These are phyloP conservation scores for Chondrilla cf. caribensis DNA, from an alignment of 37 sponge, comb jelly and placozoan genomes.

Conservation along the genomic window DNA sequence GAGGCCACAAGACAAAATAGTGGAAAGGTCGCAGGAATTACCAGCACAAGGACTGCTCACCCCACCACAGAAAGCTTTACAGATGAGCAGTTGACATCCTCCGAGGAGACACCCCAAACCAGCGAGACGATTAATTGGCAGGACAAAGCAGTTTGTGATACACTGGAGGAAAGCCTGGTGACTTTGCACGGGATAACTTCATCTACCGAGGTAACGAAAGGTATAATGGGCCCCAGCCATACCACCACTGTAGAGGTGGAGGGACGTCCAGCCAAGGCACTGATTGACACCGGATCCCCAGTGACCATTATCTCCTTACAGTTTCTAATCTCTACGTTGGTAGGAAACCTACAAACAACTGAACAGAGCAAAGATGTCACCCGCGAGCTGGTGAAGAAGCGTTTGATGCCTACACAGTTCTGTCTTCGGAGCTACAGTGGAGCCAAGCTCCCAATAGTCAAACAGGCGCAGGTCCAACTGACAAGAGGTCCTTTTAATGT, in stretches of 20 bases:
- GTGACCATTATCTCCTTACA: conserved; percentile 30
- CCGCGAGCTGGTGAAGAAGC: background rate
- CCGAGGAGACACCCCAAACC: background rate
- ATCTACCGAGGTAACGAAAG: background rate
- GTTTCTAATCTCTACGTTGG: conserved; percentile 1
- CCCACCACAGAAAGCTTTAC: no score
- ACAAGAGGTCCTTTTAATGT: background rate
- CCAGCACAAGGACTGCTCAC: no score
- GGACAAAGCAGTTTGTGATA: no score
- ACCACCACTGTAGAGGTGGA: conserved; percentile 1
- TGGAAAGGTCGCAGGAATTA: background rate
- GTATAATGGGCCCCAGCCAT: background rate
- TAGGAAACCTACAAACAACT: background rate
- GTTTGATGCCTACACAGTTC: conserved; percentile 7
- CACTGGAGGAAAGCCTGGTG: background rate
- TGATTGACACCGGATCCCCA: conserved; percentile 36
- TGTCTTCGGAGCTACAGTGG: conserved; percentile 26
- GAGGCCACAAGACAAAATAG: no score
- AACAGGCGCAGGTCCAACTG: background rate
- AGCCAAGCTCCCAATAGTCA: background rate
- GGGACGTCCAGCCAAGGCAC: background rate
- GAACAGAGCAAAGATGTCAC: no score
- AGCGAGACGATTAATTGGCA: background rate
- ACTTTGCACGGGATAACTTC: background rate
- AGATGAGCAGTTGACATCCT: no score